phyloP scores from a whole-genome alignment of 2,888 invertebrate species.

The Eristalis intricaria region DNA sequence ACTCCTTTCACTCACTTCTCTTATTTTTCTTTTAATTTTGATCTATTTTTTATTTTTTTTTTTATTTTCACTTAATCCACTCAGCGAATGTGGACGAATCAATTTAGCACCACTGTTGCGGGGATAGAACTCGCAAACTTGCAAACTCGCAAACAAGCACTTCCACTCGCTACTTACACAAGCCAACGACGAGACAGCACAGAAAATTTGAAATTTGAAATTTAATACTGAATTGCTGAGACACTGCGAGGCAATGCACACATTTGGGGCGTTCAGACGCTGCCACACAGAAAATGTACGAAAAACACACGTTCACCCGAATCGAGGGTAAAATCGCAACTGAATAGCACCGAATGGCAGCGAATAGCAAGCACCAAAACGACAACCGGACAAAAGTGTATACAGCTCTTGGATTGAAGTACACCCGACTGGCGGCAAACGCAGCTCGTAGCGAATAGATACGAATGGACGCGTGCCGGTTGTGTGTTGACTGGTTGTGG shows the following conservation, averaged over 20 bases:
- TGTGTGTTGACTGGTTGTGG: conserved; percentile 44
- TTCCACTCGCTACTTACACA: neutral
- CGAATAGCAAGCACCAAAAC: conserved; percentile 1
- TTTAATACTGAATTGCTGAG: conserved; percentile 26
- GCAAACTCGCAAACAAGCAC: conserved; percentile 34
- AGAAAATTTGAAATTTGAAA: conserved; percentile 6
- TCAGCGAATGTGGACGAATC: neutral
- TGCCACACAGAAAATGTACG: neutral
- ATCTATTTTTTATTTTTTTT: neutral
- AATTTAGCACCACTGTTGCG: conserved; percentile 43
- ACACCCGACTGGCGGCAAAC: conserved; percentile 23
- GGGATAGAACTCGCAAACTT: neutral
- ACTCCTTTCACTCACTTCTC: conserved; percentile 8
- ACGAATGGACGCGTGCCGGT: conserved; percentile 64
- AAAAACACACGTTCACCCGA: conserved; percentile 64
- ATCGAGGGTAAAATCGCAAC: conserved; percentile 71
- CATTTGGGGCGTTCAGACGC: conserved; percentile 28
- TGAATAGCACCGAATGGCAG: conserved; percentile 8
- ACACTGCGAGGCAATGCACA: conserved; percentile 38
- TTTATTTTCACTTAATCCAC: conserved; percentile 35
- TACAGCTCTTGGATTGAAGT: conserved; percentile 18
- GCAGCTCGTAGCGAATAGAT: conserved; percentile 38
- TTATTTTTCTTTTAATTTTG: conserved; percentile 2
- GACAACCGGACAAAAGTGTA: conserved; percentile 43
- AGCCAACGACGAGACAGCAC: neutral